Conservation (phyloP, 1,140 invertebrate species). For the roundworm (Caenorhabditis elegans) region DNA sequence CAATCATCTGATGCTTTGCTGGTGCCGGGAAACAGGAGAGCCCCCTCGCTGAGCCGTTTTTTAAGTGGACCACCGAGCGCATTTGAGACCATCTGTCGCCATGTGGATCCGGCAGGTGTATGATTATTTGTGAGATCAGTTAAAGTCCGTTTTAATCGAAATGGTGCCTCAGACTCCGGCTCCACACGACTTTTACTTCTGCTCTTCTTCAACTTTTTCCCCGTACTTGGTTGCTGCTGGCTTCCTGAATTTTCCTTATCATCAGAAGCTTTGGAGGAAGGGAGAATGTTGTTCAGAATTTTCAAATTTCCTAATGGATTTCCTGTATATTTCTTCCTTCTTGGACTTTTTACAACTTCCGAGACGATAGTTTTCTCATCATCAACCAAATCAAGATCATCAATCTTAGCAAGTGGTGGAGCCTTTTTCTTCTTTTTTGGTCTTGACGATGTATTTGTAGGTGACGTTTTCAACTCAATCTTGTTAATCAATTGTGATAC, state of each 20-base stretch:
- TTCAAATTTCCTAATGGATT: background rate
- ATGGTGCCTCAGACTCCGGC: background rate
- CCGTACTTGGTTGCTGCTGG: background rate
- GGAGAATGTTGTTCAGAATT: background rate
- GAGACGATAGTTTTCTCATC: background rate
- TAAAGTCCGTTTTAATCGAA: slow-evolving; percentile 21
- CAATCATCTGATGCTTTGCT: slow-evolving; percentile 26
- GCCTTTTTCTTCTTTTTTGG: slow-evolving; percentile 10
- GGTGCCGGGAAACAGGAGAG: background rate
- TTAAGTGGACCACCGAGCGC: slow-evolving; percentile 16
- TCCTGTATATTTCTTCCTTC: slow-evolving; percentile 16
- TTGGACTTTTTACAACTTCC: background rate
- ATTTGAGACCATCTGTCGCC: slow-evolving; percentile 24
- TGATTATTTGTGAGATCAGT: slow-evolving; percentile 14
- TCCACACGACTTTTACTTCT: background rate
- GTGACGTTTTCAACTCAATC: slow-evolving; percentile 12
- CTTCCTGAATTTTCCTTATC: background rate
- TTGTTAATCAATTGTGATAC: slow-evolving; percentile 16
- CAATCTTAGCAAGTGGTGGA: slow-evolving; percentile 3
- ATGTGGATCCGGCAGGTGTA: slow-evolving; percentile 12
- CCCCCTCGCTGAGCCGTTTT: slow-evolving; percentile 4
- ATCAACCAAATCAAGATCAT: background rate
- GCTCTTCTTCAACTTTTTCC: background rate
- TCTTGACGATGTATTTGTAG: background rate
- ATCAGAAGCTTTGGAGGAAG: background rate